phyloP scores from a whole-genome alignment of 2,113 vertebrate species.

The Mungos mungo region DNA sequence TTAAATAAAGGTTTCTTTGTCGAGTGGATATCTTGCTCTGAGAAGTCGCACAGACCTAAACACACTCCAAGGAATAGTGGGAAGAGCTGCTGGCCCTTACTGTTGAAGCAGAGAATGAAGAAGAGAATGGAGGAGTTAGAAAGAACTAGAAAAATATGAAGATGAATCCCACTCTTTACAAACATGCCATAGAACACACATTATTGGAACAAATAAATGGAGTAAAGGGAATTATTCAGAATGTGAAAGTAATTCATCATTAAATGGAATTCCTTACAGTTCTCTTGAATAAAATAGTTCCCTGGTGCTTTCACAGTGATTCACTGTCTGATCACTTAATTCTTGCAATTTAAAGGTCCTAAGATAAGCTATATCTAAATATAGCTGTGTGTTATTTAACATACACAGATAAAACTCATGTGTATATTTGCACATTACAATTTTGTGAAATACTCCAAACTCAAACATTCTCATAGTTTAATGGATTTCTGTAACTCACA shows the following conservation, averaged over 20 bases:
- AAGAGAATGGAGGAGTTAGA: background rate
- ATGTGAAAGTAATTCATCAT: background rate
- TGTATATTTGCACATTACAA: background rate
- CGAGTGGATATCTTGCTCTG: background rate
- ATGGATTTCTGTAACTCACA: conserved; percentile 61
- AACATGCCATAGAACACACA: background rate
- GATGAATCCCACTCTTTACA: background rate
- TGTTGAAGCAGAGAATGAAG: background rate
- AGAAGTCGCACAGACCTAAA: background rate
- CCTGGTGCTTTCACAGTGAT: background rate
- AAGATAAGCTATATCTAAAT: background rate
- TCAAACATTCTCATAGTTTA: background rate
- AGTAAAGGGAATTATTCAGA: background rate
- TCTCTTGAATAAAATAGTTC: background rate
- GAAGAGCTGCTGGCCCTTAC: background rate
- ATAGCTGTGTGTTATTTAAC: background rate
- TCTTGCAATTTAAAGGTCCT: background rate
- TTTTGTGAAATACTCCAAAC: background rate
- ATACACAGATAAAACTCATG: background rate
- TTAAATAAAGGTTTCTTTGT: background rate
- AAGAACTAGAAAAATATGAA: background rate
- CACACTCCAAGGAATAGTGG: background rate
- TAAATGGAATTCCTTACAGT: background rate
- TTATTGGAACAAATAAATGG: background rate
- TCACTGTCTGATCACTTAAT: conserved; percentile 11